A percentile compares a stretch with the other conserved stretches of the same genome.
Conservation (phyloP, 2,797 vertebrate species). For the Trematomus bernacchii region DNA sequence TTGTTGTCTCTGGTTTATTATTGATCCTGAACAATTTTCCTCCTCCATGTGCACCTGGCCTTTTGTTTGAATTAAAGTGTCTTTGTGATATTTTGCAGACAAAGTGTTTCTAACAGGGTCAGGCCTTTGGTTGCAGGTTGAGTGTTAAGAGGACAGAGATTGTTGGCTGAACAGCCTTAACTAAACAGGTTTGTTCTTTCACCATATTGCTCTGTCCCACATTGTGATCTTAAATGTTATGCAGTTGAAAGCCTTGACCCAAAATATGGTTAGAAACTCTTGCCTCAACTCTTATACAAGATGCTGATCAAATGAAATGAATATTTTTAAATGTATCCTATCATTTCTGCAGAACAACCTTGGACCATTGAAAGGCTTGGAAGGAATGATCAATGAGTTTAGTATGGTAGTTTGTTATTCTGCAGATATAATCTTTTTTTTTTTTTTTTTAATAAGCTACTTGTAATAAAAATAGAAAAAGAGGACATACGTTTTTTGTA, state of each 20-base stretch:
- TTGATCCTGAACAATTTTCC: constrained; percentile 10
- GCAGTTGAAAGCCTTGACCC: background rate
- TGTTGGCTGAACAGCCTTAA: background rate
- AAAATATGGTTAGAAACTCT: background rate
- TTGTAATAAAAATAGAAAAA: no score
- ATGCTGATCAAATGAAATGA: constrained; percentile 1
- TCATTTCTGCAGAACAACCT: background rate
- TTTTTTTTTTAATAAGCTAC: background rate
- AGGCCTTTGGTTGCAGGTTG: constrained; percentile 3
- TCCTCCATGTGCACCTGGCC: constrained; percentile 19
- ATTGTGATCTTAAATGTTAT: background rate
- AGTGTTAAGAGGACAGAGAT: background rate
- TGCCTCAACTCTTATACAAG: background rate
- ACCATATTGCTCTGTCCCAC: background rate
- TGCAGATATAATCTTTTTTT: background rate
- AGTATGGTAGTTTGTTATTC: background rate
- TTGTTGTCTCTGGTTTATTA: constrained; percentile 50
- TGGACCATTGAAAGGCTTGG: background rate
- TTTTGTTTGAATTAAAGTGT: constrained; percentile 30
- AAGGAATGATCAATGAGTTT: background rate
- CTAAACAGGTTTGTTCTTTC: constrained; percentile 12
- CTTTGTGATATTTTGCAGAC: constrained; percentile 28
- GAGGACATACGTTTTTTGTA: no score
- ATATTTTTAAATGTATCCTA: constrained; percentile 2
- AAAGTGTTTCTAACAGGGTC: constrained; percentile 1